Percentiles rank a stretch among this genome's conserved stretches.
phyloP scores from a whole-genome alignment of 37 sponge, comb jelly and placozoan genomes.

The Amphimedon queenslandica region DNA sequence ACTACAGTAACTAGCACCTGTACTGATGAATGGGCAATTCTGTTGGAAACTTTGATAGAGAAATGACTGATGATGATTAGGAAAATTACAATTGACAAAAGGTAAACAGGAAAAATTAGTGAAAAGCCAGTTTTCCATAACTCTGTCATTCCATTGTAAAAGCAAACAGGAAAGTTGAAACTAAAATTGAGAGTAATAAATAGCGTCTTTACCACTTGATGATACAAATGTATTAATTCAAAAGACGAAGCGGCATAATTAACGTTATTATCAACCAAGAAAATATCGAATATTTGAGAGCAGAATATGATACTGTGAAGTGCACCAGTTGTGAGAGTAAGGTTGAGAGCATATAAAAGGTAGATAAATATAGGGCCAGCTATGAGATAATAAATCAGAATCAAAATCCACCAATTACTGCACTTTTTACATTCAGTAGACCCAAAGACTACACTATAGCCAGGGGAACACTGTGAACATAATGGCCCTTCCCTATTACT shows the following conservation, averaged over 20 bases:
- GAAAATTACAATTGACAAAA: slow-evolving; percentile 6
- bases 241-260: background rate
- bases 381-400: slow-evolving; percentile 1
- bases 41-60: background rate
- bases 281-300: no score
- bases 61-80: background rate
- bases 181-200: slow-evolving; percentile 45
- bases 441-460: slow-evolving; percentile 27
- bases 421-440: slow-evolving; percentile 21
- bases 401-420: slow-evolving; percentile 5
- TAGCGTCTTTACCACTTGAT: background rate
- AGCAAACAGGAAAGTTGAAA: slow-evolving; percentile 17
- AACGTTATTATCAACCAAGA: background rate
- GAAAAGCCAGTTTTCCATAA: slow-evolving; percentile 24
- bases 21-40: slow-evolving; percentile 21
- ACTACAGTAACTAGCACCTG: slow-evolving; percentile 39
- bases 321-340: slow-evolving; percentile 34
- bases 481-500: background rate
- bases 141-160: slow-evolving; percentile 46
- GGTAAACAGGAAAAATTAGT: slow-evolving; percentile 38
- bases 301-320: slow-evolving; percentile 41
- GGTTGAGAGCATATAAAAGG: slow-evolving; percentile 18
- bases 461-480: background rate
- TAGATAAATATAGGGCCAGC: slow-evolving; percentile 31
- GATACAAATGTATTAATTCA: background rate